A percentile compares a stretch with the other conserved stretches of the same genome.
Evolutionary conservation across 2,113 vertebrate species (phyloP).

Genomic region (Isurus oxyrinchus): DNA sequence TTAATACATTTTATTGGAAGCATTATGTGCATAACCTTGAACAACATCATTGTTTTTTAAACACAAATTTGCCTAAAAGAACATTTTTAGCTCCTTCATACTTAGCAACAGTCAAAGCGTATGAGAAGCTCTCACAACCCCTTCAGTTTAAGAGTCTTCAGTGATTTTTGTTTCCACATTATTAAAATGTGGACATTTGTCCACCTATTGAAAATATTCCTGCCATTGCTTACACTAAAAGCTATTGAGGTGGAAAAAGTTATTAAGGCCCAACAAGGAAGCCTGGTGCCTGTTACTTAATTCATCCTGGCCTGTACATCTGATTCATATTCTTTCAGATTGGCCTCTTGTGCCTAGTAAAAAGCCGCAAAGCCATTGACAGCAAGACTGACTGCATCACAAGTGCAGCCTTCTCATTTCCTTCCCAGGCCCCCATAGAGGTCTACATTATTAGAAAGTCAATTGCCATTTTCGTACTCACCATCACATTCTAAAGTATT

Average conservation of each 20-base stretch:
- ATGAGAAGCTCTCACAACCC: not conserved
- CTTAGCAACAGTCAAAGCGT: not conserved
- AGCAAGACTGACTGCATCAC: constrained; percentile 49
- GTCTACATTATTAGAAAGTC: constrained; percentile 48
- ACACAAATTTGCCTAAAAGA: not conserved
- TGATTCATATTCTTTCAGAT: constrained; percentile 50
- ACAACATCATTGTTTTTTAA: not conserved
- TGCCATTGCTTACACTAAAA: constrained; percentile 44
- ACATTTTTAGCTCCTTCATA: not conserved
- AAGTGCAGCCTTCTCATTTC: constrained; percentile 45
- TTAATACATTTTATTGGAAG: not conserved
- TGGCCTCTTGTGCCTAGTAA: constrained; percentile 50
- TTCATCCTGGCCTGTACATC: constrained; percentile 42
- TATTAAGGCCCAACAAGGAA: constrained; percentile 46
- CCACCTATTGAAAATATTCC: constrained; percentile 41
- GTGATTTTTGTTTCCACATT: constrained; percentile 34
- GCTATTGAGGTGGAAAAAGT: constrained; percentile 51
- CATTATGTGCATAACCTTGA: not conserved
- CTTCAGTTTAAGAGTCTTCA: constrained; percentile 1
- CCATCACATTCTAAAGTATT: not conserved
- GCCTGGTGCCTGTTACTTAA: constrained; percentile 44
- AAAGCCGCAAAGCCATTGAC: constrained; percentile 48
- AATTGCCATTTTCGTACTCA: constrained; percentile 36
- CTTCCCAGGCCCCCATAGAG: constrained; percentile 43
- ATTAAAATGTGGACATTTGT: constrained; percentile 44